Base-by-base conservation (phyloP, 2,888 invertebrate genomes). In the Electrophaes corylata region DNA sequence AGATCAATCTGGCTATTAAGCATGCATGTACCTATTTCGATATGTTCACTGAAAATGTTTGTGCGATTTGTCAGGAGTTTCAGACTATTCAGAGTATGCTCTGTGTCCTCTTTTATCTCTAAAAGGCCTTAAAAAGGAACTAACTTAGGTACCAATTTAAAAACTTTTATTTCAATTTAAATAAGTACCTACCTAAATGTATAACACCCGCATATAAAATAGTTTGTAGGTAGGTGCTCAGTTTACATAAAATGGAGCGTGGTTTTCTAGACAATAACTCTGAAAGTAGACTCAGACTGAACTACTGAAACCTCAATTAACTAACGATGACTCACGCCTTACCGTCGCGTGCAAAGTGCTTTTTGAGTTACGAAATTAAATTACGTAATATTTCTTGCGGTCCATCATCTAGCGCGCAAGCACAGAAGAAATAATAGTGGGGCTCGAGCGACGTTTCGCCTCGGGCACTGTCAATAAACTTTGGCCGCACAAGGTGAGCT, bases 381-480 rank as follows among this genome's bases (percentile, higher is more conserved):
- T 90, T 87, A 90, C 87, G 89, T 83, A 90, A 86, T 73, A 73
- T 69, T 76, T 76, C 74, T 78, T 79, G 65, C 75, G 80, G 81
- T 75, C 76, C 75, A 79, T 75, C 74, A 79, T 76, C 75, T 72
- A 71, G 66, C 67, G 60, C 55, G 39, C 55, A 35, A 44, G 49
- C 16, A 19, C 31, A 39, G 39, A 49, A 40, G 39, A 29, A 40
- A 31, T 40, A 49, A 41, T 41, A 41, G 49, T 31, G 40, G 16
- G 74, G 73, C 72, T 75, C 69, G 73, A 48, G 70, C 71, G 57
- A 18, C 39, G 71, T 58, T 55, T 78, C 69, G 85, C 84, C 84
- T 72, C 78, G 66, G 83, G 86, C 89, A 75, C 90, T 87, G 91
- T 91, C 91, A 91, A 88, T 90, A 91, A 91, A 91, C 91, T 90